Evolutionary conservation across 92 coral and sea anemone genomes (phyloP).

Genomic region (Isaurus tuberculatus): DNA sequence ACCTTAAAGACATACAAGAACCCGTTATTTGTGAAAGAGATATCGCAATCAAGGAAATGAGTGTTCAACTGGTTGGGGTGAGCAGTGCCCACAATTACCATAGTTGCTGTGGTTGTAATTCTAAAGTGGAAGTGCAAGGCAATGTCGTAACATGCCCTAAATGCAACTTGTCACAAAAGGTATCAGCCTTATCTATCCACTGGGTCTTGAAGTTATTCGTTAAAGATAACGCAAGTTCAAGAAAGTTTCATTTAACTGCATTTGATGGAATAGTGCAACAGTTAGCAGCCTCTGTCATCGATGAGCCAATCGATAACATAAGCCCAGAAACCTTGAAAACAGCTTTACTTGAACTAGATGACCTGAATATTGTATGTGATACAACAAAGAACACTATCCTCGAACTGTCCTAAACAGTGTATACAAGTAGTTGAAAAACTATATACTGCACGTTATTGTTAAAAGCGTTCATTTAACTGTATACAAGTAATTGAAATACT

Average conservation of each 20-base stretch:
- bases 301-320: conserved; percentile 5
- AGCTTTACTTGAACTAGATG: conserved; percentile 7
- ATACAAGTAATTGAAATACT: conserved; percentile 4
- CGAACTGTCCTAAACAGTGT: conserved; percentile 5
- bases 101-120: conserved; percentile 13
- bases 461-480: conserved; percentile 18
- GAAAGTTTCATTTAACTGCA: conserved; percentile 12
- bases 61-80: conserved; percentile 13
- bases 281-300: conserved; percentile 7
- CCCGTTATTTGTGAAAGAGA: conserved; percentile 4
- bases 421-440: conserved; percentile 13
- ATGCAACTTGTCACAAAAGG: conserved; percentile 4
- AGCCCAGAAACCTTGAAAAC: conserved; percentile 1
- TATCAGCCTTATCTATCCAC: conserved; percentile 14
- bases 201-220: conserved; percentile 11
- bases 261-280: conserved; percentile 3
- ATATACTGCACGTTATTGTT: conserved; percentile 23
- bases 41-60: neutral
- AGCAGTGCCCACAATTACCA: conserved; percentile 1
- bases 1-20: conserved; percentile 9
- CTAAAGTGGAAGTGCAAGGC: conserved; percentile 2
- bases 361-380: conserved; percentile 2
- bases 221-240: conserved; percentile 6
- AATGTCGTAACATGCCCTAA: conserved; percentile 11
- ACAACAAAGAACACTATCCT: neutral